Conservation (phyloP, 2,888 invertebrate genomes). For the Trachelus troglodyta region DNA sequence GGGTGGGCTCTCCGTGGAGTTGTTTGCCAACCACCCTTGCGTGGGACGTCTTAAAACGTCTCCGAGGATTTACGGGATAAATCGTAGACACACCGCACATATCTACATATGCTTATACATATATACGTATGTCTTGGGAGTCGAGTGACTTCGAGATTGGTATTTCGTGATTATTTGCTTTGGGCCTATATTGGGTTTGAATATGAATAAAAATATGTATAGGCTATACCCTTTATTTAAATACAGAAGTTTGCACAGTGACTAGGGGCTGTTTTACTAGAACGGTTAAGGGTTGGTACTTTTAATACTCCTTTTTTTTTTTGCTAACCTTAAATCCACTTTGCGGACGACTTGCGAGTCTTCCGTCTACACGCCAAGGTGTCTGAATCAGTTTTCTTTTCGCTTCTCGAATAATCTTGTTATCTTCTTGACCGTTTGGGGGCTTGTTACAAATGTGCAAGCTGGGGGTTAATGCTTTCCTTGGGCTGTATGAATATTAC, state of each 20-base stretch:
- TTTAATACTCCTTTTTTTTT: background rate
- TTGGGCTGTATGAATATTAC: background rate
- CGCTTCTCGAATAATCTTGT: background rate
- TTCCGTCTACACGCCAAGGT: background rate
- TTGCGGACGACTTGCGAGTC: background rate
- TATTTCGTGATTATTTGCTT: background rate
- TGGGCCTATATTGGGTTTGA: background rate
- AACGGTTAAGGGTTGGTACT: background rate
- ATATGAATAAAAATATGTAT: background rate
- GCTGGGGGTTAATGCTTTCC: background rate
- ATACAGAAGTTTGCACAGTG: background rate
- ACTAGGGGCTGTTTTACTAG: background rate
- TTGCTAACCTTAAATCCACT: background rate
- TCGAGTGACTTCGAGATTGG: background rate
- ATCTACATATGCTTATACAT: background rate
- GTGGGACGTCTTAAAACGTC: slow-evolving; percentile 43
- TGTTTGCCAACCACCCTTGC: background rate
- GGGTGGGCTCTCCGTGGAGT: background rate
- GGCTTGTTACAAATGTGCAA: background rate
- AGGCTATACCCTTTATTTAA: background rate
- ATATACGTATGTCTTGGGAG: background rate
- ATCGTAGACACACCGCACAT: background rate
- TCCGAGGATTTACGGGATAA: slow-evolving; percentile 46
- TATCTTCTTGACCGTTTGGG: background rate
- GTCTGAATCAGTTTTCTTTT: background rate